These are phyloP conservation scores for Agelas oroides DNA, from an alignment of 37 sponge, comb jelly and placozoan species.

Conservation along the genomic window DNA sequence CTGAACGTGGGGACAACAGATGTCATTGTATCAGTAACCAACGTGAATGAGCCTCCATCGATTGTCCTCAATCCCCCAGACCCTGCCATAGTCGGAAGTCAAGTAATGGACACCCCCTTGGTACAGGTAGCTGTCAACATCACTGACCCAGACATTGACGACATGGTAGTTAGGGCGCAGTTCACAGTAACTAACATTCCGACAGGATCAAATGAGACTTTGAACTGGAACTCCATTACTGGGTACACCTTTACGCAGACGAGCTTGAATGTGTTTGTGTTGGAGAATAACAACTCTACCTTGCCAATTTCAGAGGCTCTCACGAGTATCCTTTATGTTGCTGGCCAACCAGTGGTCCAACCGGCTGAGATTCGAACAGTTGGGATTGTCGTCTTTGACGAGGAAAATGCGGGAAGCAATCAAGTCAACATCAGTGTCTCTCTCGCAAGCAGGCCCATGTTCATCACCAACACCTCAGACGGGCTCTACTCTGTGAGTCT, in stretches of 20 bases:
- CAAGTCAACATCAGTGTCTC: conserved; percentile 39
- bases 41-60: conserved; percentile 53
- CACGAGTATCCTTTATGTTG: conserved; percentile 11
- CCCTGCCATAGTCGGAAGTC: conserved; percentile 30
- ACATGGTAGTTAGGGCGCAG: conserved; percentile 30
- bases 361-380: conserved; percentile 35
- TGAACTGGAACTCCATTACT: conserved; percentile 12
- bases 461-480: conserved; percentile 3
- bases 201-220: conserved; percentile 42
- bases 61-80: conserved; percentile 37
- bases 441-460: conserved; percentile 69
- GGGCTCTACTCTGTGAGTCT: conserved; percentile 25
- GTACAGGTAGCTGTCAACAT: conserved; percentile 26
- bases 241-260: conserved; percentile 25
- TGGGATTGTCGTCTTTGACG: conserved; percentile 43
- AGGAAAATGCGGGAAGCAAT: conserved; percentile 35
- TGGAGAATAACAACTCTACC: neutral
- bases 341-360: conserved; percentile 6
- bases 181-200: conserved; percentile 50
- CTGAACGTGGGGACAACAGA: conserved; percentile 29
- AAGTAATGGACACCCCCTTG: conserved; percentile 8
- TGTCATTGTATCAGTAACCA: conserved; percentile 32
- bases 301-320: conserved; percentile 33
- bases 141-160: conserved; percentile 62
- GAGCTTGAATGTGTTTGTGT: neutral